A percentile compares a stretch with the other conserved stretches of the same genome.
Conservation (phyloP, 2,888 invertebrate species). For the Criorhina ranunculi region DNA sequence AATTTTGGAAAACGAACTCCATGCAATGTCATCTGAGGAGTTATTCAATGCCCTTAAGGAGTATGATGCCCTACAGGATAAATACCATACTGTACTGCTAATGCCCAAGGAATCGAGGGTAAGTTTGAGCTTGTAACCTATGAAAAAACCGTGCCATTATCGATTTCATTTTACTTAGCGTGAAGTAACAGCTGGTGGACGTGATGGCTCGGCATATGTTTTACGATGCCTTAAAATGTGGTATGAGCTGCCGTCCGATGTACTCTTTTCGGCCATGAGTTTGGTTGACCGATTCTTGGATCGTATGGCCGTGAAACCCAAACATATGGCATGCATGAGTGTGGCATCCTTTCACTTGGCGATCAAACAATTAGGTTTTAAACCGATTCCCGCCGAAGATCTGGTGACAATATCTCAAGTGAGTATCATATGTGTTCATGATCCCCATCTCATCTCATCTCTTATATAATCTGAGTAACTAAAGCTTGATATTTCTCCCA, state of each 20-base stretch:
- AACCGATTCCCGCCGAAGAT: slow-evolving; percentile 88
- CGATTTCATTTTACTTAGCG: slow-evolving; percentile 80
- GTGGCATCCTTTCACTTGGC: slow-evolving; percentile 94
- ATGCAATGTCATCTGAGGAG: slow-evolving; percentile 82
- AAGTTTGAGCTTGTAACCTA: slow-evolving; percentile 77
- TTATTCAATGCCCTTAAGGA: slow-evolving; percentile 87
- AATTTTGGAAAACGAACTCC: slow-evolving; percentile 81
- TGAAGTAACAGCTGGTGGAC: slow-evolving; percentile 90
- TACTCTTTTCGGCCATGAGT: slow-evolving; percentile 91
- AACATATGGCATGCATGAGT: slow-evolving; percentile 94
- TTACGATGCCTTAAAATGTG: slow-evolving; percentile 93
- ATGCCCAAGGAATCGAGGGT: slow-evolving; percentile 88
- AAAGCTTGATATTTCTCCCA: slow-evolving; percentile 80
- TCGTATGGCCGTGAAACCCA: slow-evolving; percentile 92
- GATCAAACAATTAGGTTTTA: slow-evolving; percentile 87
- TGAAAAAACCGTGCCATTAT: not conserved
- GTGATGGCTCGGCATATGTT: slow-evolving; percentile 93
- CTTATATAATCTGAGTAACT: not conserved
- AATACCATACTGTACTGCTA: slow-evolving; percentile 89
- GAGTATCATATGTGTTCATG: slow-evolving; percentile 42
- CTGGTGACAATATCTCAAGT: slow-evolving; percentile 87
- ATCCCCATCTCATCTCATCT: not conserved
- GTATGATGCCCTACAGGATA: slow-evolving; percentile 88
- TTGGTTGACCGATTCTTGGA: slow-evolving; percentile 93
- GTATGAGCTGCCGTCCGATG: slow-evolving; percentile 92